phyloP scores from a whole-genome alignment of 1,140 invertebrate species.

The Parapsyche elsis region DNA sequence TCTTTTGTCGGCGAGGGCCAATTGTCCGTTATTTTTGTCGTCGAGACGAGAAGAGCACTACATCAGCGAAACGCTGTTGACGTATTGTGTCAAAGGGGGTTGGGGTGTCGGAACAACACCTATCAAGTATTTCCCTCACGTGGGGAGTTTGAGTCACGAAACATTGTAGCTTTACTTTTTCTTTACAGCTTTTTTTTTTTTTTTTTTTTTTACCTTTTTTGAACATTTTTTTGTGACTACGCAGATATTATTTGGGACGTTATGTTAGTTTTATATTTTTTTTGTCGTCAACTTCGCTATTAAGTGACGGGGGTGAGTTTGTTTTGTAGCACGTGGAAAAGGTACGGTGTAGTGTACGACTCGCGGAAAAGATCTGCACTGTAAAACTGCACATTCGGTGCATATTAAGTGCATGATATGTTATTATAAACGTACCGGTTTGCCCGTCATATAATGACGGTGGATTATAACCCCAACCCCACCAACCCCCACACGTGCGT shows the following conservation, averaged over 20 bases:
- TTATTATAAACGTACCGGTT: too few species aligned
- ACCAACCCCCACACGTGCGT: too few species aligned
- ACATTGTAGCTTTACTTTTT: background rate
- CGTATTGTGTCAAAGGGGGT: background rate
- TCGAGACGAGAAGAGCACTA: background rate
- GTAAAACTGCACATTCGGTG: background rate
- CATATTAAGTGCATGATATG: background rate
- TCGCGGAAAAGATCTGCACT: background rate
- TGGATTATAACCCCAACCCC: too few species aligned
- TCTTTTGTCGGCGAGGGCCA: background rate
- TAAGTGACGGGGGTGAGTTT: too few species aligned
- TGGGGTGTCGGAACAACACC: background rate
- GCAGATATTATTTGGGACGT: too few species aligned
- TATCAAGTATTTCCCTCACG: slow-evolving; percentile 19
- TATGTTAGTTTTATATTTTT: too few species aligned
- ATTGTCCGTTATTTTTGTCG: slow-evolving; percentile 9
- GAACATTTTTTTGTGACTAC: background rate
- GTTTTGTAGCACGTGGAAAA: background rate
- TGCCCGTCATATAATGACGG: too few species aligned
- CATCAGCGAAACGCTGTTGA: slow-evolving; percentile 22
- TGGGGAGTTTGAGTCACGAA: background rate
- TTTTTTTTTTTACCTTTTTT: background rate
- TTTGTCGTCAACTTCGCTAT: too few species aligned
- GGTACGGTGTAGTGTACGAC: background rate
- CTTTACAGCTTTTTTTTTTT: background rate